Conservation (phyloP, 2,113 vertebrate genomes). For the Arenaria interpres region DNA sequence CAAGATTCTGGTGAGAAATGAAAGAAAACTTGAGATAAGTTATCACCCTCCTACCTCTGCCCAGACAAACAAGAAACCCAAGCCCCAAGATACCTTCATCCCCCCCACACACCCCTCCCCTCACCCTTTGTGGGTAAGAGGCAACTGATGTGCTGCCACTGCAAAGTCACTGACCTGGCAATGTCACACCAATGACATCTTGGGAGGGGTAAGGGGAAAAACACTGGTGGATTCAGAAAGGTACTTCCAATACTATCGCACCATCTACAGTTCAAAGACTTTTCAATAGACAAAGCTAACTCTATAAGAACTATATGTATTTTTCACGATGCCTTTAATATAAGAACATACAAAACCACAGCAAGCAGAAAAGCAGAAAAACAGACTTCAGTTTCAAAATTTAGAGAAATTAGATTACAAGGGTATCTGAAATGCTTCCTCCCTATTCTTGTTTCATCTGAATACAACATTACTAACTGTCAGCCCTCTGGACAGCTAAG, state of each 20-base stretch:
- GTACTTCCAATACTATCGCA: not conserved
- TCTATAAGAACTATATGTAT: accelerated
- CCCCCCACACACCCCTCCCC: not conserved
- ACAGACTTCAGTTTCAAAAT: not conserved
- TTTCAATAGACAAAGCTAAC: not conserved
- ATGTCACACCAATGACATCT: not conserved
- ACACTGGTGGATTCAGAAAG: not conserved
- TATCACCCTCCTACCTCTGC: not conserved
- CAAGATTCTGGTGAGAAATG: not conserved
- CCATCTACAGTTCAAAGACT: not conserved
- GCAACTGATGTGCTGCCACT: not conserved
- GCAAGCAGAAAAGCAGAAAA: not conserved
- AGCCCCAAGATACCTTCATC: not conserved
- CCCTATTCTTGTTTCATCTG: not conserved
- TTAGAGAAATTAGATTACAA: not conserved
- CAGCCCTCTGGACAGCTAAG: not conserved
- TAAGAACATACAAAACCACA: not conserved
- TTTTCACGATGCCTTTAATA: not conserved
- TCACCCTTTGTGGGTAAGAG: not conserved
- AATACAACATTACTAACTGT: not conserved
- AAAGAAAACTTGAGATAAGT: not conserved
- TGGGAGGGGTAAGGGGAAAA: not conserved
- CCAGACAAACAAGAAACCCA: not conserved
- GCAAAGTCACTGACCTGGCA: not conserved
- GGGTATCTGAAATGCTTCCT: not conserved